Conservation (phyloP, 2,113 vertebrate genomes). For the Bubo bubo region DNA sequence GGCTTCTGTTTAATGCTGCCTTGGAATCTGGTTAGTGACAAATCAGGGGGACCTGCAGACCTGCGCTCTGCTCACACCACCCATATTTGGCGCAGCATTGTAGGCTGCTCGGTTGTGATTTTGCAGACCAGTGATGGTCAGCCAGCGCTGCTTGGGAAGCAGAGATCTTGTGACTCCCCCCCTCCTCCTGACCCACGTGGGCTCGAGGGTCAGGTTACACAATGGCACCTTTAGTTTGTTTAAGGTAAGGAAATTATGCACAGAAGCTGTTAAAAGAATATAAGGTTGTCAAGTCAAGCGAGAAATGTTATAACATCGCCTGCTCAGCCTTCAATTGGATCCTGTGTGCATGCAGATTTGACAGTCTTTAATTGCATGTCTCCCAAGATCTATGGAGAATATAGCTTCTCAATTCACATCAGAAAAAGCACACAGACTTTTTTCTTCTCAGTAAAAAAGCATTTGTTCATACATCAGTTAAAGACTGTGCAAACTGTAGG, state of each 20-base stretch:
- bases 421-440: conserved; percentile 1
- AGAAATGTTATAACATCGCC: conserved; percentile 30
- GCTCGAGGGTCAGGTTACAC: background rate
- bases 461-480: background rate
- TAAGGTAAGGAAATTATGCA: conserved; percentile 13
- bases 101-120: background rate
- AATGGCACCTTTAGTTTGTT: conserved; percentile 27
- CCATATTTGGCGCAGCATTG: accelerated
- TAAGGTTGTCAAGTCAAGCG: conserved; percentile 38
- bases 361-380: conserved; percentile 49
- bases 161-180: background rate
- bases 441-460: background rate
- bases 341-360: conserved; percentile 47
- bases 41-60: background rate
- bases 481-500: background rate
- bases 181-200: accelerated
- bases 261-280: conserved; percentile 45
- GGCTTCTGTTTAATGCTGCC: background rate
- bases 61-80: background rate
- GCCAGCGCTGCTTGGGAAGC: background rate
- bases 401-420: conserved; percentile 28
- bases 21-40: background rate
- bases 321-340: conserved; percentile 31
- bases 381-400: conserved; percentile 31
- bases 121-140: background rate